phyloP scores from a whole-genome alignment of 1,140 invertebrate species.

The Bombus impatiens region DNA sequence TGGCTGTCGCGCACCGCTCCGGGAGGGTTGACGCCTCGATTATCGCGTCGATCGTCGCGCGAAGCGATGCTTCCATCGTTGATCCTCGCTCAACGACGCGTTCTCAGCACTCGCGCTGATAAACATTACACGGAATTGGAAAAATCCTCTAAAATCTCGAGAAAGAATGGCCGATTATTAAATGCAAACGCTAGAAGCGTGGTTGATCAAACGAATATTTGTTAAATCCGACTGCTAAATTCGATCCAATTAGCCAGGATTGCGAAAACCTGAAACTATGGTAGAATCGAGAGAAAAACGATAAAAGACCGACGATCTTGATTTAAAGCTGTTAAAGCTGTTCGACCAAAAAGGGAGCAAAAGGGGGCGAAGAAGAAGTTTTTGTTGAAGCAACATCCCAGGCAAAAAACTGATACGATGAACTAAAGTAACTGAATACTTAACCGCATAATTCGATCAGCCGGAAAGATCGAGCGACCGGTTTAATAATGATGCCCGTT shows the following conservation, averaged over 20 bases:
- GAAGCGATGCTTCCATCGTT: neutral
- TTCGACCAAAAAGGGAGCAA: neutral
- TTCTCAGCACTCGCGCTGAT: no score
- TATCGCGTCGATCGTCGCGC: neutral
- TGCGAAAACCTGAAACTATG: neutral
- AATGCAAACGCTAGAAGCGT: no score
- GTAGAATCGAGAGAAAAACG: neutral
- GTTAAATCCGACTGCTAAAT: no score
- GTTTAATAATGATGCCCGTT: conserved; percentile 64
- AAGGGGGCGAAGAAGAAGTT: neutral
- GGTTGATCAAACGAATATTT: no score
- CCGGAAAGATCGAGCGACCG: conserved; percentile 60
- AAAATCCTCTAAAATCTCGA: no score
- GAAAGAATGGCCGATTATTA: no score
- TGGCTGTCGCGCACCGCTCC: conserved; percentile 56
- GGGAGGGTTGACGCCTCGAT: conserved; percentile 38
- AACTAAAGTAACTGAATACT: conserved; percentile 24
- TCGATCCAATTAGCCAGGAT: no score
- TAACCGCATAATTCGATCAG: conserved; percentile 48
- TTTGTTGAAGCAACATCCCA: neutral
- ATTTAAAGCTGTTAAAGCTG: neutral
- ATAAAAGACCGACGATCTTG: no score
- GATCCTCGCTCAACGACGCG: neutral
- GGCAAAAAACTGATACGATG: neutral
- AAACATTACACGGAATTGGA: no score